Evolutionary conservation across 2,113 vertebrate genomes (phyloP).

Genomic region (Eulemur macaco): DNA sequence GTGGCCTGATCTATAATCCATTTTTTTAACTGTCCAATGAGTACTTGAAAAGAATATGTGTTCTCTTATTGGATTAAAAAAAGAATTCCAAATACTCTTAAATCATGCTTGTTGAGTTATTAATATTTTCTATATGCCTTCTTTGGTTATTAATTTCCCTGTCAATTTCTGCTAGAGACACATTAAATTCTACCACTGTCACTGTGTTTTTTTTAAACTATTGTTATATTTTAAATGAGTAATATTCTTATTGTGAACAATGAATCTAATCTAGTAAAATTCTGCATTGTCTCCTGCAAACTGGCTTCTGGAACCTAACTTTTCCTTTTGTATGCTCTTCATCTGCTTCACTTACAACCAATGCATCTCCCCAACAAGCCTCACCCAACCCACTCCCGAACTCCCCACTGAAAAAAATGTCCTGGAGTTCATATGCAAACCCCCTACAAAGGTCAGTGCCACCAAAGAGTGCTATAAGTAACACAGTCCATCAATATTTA

Average conservation of each 20-base stretch:
- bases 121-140: neutral
- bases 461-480: conserved; percentile 74
- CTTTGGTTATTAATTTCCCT: neutral
- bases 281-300: neutral
- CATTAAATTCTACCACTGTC: neutral
- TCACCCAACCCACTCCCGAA: neutral
- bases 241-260: neutral
- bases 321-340: neutral
- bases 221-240: neutral
- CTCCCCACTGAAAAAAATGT: neutral
- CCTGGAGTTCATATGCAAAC: conserved; percentile 52
- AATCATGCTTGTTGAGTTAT: neutral
- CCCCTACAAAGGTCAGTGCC: conserved; percentile 67
- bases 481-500: conserved; percentile 80
- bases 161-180: neutral
- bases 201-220: neutral
- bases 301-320: neutral
- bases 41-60: neutral
- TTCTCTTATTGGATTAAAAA: neutral
- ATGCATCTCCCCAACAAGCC: neutral
- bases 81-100: neutral
- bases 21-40: neutral
- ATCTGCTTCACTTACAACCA: neutral
- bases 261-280: neutral
- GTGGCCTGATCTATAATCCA: neutral